Evolutionary conservation across 2,797 vertebrate genomes (phyloP).

Genomic region (Microctenopoma lineatum): DNA sequence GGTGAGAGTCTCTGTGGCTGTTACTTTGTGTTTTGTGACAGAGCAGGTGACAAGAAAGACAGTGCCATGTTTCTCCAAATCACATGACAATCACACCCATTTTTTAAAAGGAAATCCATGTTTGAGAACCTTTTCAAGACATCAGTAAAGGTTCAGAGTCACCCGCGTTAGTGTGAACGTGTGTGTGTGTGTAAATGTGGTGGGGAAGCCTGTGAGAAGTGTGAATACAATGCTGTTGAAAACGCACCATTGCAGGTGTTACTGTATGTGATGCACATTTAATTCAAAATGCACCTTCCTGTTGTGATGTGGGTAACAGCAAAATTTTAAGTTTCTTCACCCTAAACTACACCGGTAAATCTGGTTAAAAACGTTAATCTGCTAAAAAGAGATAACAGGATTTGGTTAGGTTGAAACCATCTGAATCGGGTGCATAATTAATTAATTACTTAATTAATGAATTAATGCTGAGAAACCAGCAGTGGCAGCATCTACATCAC

Average conservation of each 20-base stretch:
- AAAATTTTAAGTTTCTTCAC: too few relatives aligned
- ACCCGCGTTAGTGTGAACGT: constrained; percentile 11
- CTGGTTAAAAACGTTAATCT: too few relatives aligned
- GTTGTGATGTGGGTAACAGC: background rate
- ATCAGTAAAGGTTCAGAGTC: background rate
- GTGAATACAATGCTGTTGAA: background rate
- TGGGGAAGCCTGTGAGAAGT: background rate
- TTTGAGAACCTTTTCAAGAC: background rate
- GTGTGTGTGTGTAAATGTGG: background rate
- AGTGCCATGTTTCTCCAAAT: background rate
- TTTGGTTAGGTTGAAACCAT: too few relatives aligned
- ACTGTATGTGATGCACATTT: too few relatives aligned
- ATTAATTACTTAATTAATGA: constrained; percentile 1
- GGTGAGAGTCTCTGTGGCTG: too few relatives aligned
- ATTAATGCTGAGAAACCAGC: constrained; percentile 34
- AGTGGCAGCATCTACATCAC: constrained; percentile 36
- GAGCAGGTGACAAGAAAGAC: background rate
- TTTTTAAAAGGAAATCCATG: background rate
- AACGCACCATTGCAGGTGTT: background rate
- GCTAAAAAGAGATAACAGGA: too few relatives aligned
- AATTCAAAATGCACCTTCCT: background rate
- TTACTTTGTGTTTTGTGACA: background rate
- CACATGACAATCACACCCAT: background rate
- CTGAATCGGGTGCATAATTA: background rate
- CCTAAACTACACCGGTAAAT: too few relatives aligned